Evolutionary conservation across 2,888 invertebrate genomes (phyloP), one percentile per base, ranked within the genome.

Genomic region (Macrophya annulata): DNA sequence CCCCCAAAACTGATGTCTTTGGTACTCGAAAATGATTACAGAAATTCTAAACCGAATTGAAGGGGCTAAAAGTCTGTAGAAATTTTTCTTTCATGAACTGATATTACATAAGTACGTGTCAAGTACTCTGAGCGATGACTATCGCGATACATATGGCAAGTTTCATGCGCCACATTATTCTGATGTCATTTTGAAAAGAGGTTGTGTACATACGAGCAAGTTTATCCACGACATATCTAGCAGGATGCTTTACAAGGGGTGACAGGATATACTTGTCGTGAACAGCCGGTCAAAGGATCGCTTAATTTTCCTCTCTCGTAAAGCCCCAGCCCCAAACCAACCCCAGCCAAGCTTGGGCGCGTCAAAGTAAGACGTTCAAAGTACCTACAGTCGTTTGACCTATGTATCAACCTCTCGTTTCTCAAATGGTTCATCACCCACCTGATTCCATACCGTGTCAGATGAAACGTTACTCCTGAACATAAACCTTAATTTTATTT

Each of bases 271-370:
- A 74, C 74, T 74, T 74, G 74, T 74, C 74, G 25, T 25, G 43
- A 74, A 6, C 74, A 74, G 74, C 43, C 74, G 74, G 74, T 45
- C 74, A 74, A 74, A 74, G 74, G 74, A 74, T 74, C 74, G 74
- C 74, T 74, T 74, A 74, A 74, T 74, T 74, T 74, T 74, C 43
- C 45, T 45, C 74, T 10, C 45, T 74, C 74, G 74, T 74, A 21
- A 21, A 43, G 43, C 43, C 74, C n/a, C 1, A 17, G 43, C 45
- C 43, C 31, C 21, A 15, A 21, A 2, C n/a, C 4, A 17, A n/a
- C 45, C 43, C 31, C 21, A 15, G 25, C 10, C 25, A 6, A 62
- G 37, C 68, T 5, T 15, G 68, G 21, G 68, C 45, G 74, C 68
- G 68, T 31, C 68, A 68, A 68, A 68, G 68, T 68, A 68, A 68